Conservation (phyloP, 1,140 invertebrate species). For the Drosophila persimilis region DNA sequence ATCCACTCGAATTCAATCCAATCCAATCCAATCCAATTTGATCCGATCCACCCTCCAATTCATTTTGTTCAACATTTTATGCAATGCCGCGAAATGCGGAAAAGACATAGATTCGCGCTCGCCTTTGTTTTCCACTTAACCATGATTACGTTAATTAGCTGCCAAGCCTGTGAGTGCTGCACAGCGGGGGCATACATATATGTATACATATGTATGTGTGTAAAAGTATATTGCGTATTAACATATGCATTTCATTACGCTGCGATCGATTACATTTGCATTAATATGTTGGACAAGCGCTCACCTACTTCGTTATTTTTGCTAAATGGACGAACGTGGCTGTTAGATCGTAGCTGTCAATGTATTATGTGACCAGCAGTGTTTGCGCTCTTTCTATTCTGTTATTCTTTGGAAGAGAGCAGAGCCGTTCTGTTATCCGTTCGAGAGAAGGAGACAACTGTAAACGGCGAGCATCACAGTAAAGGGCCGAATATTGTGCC, state of each 20-base stretch:
- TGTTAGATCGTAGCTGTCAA: constrained; percentile 3
- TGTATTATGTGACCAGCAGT: constrained; percentile 11
- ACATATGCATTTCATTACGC: constrained; percentile 27
- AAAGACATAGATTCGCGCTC: constrained; percentile 57
- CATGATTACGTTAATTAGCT: constrained; percentile 39
- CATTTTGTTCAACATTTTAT: constrained; percentile 55
- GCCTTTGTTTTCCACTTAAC: constrained; percentile 34
- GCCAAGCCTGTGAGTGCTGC: constrained; percentile 12
- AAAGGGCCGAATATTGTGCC: no score
- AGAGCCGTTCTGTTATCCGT: no score
- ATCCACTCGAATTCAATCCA: constrained; percentile 17
- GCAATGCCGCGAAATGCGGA: constrained; percentile 57
- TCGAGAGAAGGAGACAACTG: no score
- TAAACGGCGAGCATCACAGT: no score
- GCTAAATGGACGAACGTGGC: not conserved
- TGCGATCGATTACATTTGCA: constrained; percentile 40
- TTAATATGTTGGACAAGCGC: constrained; percentile 45
- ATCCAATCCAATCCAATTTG: constrained; percentile 9
- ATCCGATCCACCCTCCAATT: constrained; percentile 18
- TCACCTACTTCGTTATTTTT: constrained; percentile 38
- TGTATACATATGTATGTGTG: not conserved
- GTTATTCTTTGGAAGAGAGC: no score
- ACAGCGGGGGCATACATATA: not conserved
- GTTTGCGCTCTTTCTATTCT: not conserved
- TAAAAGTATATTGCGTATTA: constrained; percentile 32